phyloP scores from a whole-genome alignment of 2,888 invertebrate genomes.

The Clivina fossor region DNA sequence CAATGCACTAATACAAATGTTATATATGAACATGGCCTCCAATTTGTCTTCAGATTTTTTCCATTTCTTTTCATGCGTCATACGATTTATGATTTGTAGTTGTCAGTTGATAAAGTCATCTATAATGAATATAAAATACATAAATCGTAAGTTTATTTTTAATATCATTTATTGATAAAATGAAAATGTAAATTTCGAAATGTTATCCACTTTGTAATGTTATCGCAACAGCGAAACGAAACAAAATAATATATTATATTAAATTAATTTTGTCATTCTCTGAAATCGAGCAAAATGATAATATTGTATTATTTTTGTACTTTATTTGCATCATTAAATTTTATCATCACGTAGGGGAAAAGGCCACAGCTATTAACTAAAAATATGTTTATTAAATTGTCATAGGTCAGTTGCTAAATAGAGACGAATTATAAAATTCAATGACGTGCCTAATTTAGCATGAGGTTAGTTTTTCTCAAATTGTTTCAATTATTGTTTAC shows the following conservation, averaged over 20 bases:
- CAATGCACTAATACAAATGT: slow-evolving; percentile 21
- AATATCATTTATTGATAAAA: slow-evolving; percentile 21
- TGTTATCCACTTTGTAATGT: no score
- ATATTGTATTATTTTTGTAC: no score
- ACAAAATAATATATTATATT: no score
- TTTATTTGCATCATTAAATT: slow-evolving; percentile 7
- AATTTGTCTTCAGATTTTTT: slow-evolving; percentile 27
- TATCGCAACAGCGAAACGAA: no score
- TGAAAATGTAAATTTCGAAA: slow-evolving; percentile 17
- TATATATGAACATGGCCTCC: slow-evolving; percentile 32
- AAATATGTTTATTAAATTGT: slow-evolving; percentile 27
- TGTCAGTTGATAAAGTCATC: slow-evolving; percentile 25
- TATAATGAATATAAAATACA: no score
- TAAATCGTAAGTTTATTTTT: slow-evolving; percentile 25
- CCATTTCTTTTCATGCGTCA: slow-evolving; percentile 30
- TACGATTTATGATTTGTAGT: slow-evolving; percentile 31
- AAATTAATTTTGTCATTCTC: no score
- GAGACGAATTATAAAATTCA: no score
- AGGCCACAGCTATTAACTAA: slow-evolving; percentile 22
- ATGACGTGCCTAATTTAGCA: no score
- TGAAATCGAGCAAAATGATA: no score
- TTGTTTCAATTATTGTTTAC: no score
- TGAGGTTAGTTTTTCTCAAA: no score
- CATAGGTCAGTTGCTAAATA: slow-evolving; percentile 31
- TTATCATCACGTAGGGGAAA: slow-evolving; percentile 19